Evolutionary conservation across 2,888 invertebrate species (phyloP), one percentile per base, ranked within the genome.

Genomic region (Fragum sueziense): DNA sequence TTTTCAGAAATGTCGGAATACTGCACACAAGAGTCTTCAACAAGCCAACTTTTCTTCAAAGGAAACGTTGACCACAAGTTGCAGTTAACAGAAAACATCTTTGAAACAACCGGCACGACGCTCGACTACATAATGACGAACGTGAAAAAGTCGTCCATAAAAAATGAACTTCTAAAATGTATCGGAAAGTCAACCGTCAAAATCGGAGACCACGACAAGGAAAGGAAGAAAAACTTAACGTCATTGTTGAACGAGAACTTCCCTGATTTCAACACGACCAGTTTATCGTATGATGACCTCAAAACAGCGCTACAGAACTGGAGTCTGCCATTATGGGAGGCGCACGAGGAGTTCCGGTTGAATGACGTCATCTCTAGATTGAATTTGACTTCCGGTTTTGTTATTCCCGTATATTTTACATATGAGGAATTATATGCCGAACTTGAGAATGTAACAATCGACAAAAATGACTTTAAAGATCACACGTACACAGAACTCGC

Each of bases 1-100:
- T 34, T 33, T 62, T 33, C 65, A 65, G 65, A 65, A 65, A 65
- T 65, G 65, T 22, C 65, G 3, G 25, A 65, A 27, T 65, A 27
- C 41, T 65, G 65, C 41, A 65, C 4, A 25, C 37, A 65, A 22
- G 65, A 65, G 27, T 65, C 65, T 2, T 22, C 11, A 33, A 65
- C 65, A 4, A 65, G 65, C 27, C 37, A 17, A 3, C 27, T 65
- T 0, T 65, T 65, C 14, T 65, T 65, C 41, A 25, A 25, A 9
- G 27, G 22, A 65, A 29, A 65, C 17, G 11, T 34, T 2, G 7
- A 22, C 4, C 9, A 27, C n/a, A 41, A 65, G 20, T 25, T 65
- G 22, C 6, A 65, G 14, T 17, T 65, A 7, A 25, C 65, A 22
- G 14, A 65, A 9, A 25, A 22, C 25, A 65, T 65, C 3, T 65